phyloP scores from a whole-genome alignment of 2,797 vertebrate species.

The Brotogeris chrysoptera region DNA sequence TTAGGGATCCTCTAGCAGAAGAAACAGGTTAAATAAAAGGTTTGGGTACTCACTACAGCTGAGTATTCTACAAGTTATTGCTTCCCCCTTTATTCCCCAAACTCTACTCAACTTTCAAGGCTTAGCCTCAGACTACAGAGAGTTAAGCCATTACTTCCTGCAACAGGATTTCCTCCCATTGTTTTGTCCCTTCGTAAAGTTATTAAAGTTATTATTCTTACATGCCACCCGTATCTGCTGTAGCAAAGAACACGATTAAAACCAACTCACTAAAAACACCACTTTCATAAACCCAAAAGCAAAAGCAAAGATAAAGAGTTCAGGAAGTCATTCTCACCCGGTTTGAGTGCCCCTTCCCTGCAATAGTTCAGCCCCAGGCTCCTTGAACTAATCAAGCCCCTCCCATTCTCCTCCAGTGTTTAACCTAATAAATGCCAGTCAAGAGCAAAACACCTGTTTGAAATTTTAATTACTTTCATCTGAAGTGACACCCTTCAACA shows the following conservation, averaged over 20 bases:
- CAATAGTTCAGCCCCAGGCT: slow-evolving; percentile 30
- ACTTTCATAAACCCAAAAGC: neutral
- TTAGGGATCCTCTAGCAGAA: neutral
- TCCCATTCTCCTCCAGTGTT: slow-evolving; percentile 8
- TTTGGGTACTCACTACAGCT: neutral
- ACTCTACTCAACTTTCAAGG: neutral
- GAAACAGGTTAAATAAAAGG: neutral
- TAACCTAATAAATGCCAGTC: slow-evolving; percentile 60
- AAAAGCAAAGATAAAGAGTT: neutral
- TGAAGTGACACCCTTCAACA: neutral
- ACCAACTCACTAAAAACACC: neutral
- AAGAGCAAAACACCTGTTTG: neutral
- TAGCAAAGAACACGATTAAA: neutral
- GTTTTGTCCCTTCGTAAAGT: slow-evolving; percentile 24
- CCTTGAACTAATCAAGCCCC: neutral
- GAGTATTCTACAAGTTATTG: neutral
- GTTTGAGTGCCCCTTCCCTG: neutral
- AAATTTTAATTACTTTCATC: neutral
- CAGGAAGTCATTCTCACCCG: slow-evolving; percentile 11
- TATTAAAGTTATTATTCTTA: slow-evolving; percentile 29
- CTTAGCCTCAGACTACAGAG: slow-evolving; percentile 19
- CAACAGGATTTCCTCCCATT: slow-evolving; percentile 67
- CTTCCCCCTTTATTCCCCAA: neutral
- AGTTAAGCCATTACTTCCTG: slow-evolving; percentile 67
- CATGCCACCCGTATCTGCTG: neutral